These are phyloP conservation scores for Anarhynchus alexandrinus DNA, from an alignment of 2,113 vertebrate genomes.

Conservation along the genomic window DNA sequence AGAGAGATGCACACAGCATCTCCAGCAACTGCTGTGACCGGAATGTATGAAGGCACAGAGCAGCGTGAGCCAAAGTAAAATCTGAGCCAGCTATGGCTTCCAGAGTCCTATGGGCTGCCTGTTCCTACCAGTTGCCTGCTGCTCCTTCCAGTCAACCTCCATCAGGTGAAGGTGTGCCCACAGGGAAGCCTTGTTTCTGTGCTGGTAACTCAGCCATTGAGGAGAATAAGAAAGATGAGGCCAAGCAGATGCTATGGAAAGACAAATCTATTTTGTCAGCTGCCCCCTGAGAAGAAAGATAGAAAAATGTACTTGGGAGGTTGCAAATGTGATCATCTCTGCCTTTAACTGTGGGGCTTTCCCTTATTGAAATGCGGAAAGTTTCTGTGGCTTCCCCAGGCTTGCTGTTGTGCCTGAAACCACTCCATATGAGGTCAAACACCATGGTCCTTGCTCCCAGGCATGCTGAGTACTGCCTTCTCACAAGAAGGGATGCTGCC, in stretches of 20 bases:
- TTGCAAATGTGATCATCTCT: neutral
- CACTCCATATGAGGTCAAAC: neutral
- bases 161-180: neutral
- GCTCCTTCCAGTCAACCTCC: neutral
- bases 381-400: neutral
- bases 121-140: neutral
- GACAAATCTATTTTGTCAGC: neutral
- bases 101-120: neutral
- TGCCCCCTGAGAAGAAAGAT: neutral
- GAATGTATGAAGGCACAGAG: neutral
- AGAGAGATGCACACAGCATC: neutral
- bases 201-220: neutral
- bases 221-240: neutral
- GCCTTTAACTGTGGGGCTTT: neutral
- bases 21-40: accelerated
- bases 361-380: accelerated
- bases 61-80: neutral
- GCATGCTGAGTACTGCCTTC: neutral
- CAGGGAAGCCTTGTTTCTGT: neutral
- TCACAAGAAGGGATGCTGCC: neutral
- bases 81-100: neutral
- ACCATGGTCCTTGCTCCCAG: neutral
- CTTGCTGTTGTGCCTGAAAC: neutral
- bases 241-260: neutral
- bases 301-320: neutral